Evolutionary conservation across 2,888 invertebrate genomes (phyloP), one percentile per base, ranked within the genome.

Genomic region (Frankliniella intonsa): DNA sequence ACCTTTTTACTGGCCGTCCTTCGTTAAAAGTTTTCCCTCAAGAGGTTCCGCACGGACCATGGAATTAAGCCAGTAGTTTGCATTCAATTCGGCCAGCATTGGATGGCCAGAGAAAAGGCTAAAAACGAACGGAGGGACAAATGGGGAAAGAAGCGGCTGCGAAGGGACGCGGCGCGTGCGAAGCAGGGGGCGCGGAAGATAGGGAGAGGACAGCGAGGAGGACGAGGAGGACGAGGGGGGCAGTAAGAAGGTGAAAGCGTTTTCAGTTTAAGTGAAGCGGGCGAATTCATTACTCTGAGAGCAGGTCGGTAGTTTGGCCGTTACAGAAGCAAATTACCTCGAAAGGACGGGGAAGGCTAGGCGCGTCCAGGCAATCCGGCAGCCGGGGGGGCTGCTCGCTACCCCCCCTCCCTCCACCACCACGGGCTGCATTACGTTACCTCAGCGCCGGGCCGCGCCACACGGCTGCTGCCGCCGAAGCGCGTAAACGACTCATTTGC

Each of bases 301-400:
- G 69, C 69, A 76, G 25, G 69, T 76, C 69, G 69, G 69, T 76
- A 76, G 69, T 76, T 76, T 76, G 69, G 69, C 69, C 69, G 69
- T 76, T 76, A 76, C 69, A 76, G 25, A 76, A 76, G 69, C 69
- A 76, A 76, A 76, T 76, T 76, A 76, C 69, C 69, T 76, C 69
- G 25, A 25, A 38, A 25, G 69, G 69, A 25, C 69, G 62, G 62
- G 25, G 25, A 62, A 14, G 38, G 38, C 38, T 38, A 2, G 12
- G 69, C 25, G 69, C 69, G 69, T 10, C 25, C 69, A 22, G 69
- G 69, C 69, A 76, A 12, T 10, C 11, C 69, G 22, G 38, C 38
- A 38, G n/a, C n/a, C n/a, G n/a, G n/a, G n/a, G n/a, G n/a, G n/a
- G n/a, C n/a, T n/a, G n/a, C n/a, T n/a, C n/a, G n/a, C n/a, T n/a